Evolutionary conservation across 2,797 vertebrate genomes (phyloP), one percentile per base, ranked within the genome.

Genomic region (Spondyliosoma cantharus): DNA sequence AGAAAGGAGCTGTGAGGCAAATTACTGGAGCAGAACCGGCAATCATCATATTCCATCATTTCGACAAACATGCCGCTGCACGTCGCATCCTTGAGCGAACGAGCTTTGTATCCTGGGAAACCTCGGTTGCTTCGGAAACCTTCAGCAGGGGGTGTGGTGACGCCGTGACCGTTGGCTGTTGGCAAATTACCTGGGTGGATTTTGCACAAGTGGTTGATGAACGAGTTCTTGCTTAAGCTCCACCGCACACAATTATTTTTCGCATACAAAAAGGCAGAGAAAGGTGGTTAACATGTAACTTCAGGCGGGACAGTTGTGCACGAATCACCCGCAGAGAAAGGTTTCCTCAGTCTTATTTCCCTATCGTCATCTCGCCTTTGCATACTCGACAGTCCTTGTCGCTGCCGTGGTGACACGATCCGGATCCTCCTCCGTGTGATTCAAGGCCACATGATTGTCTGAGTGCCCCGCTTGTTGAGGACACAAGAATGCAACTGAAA

Each of bases 1-100:
- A 6, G 3, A 50, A 59, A 37, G 16, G 32, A 50, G 20, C 6
- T 14, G 49, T 25, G 32, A 29, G 27, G 69, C 53, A 71, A 67
- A 58, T 29, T 24, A 1, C n/a, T 60, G 24, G 60, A 42, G 60
- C 22, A 77, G 56, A 52, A 57, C 69, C 25, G 27, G 37, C 13
- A n/a, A 52, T 70, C 59, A 29, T 11, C 45, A 54, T 70, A 69
- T 67, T 65, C 43, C 8, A 14, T 71, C 17, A 32, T 62, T 73
- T 71, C 27, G 60, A 20, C 64, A 75, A 85, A 88, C 91, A 80
- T 71, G 90, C 81, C 4, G 3, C 65, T 53, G 82, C 90, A 93
- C 45, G 88, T 80, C 78, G 3, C 49, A 50, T 64, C 29, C 42
- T 48, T 13, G 5, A 49, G 59, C 50, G 57, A 84, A 15, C 13